Evolutionary conservation across 2,888 invertebrate genomes (phyloP), one percentile per base, ranked within the genome.

Genomic region (Oligia strigilis): DNA sequence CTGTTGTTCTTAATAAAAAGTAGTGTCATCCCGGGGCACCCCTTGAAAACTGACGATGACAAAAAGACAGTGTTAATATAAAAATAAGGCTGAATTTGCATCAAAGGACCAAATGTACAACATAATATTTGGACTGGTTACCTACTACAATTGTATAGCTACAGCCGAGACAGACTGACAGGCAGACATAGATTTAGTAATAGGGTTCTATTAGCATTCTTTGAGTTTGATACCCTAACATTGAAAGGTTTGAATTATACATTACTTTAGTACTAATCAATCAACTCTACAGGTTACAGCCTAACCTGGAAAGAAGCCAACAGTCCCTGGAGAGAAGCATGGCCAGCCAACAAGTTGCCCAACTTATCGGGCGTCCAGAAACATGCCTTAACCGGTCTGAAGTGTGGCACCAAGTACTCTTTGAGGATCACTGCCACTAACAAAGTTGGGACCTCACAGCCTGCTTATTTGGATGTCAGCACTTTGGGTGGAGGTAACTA

Each of bases 351-450:
- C 97, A 98, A 89, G 97, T 96, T 90, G 96, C 97, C 91, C 92
- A 97, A 87, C 88, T 94, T 95, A 87, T 96, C 97, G 94, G 98
- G 95, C 0, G 92, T 94, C 0, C 96, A 91, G 97, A 98, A 95
- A 96, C 97, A 98, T 97, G 86, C 97, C 0, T 90, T 99, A 60
- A 98, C 98, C 1, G 98, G 98, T 0, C 97, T 99, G 23, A 98
- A 98, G 91, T 99, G 99, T 93, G 99, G 99, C 36, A 98, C 98
- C 13, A 97, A 98, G 85, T 99, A 99, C 92, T 98, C 98, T 80
- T 97, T 99, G 83, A 98, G 98, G 92, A 97, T 99, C 90, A 98
- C 98, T 1, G 98, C 99, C 0, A 98, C 98, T 75, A 99, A 99
- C 95, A 97, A 98, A 88, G 98, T 99, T 9, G 99, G 99, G 8